Conservation (phyloP, 2,888 invertebrate genomes). For the Stratiomys singularior region DNA sequence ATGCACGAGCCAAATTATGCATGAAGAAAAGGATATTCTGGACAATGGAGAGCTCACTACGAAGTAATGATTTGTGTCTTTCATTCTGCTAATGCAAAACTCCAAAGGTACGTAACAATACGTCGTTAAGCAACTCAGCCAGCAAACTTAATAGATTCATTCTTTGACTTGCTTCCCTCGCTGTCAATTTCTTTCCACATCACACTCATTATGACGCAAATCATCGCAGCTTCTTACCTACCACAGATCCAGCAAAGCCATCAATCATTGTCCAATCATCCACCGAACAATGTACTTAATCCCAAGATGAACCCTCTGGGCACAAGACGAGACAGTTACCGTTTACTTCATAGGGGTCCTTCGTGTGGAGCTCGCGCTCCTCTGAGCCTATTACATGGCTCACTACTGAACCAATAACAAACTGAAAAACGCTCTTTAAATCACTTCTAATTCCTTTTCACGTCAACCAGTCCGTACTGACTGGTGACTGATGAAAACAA, state of each 20-base stretch:
- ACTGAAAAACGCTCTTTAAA: not conserved
- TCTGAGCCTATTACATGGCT: not conserved
- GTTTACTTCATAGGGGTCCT: constrained; percentile 32
- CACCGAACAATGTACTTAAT: constrained; percentile 31
- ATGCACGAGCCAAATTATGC: no score
- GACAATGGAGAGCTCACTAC: no score
- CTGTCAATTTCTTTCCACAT: not conserved
- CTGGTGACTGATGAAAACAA: not conserved
- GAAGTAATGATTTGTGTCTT: no score
- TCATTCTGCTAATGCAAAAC: no score
- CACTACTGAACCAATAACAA: not conserved
- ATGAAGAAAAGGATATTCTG: no score
- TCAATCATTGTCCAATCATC: constrained; percentile 39
- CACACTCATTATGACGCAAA: not conserved
- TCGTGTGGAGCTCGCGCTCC: not conserved
- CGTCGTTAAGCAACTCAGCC: no score
- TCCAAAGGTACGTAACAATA: no score
- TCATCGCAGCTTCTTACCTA: not conserved
- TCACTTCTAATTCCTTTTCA: not conserved
- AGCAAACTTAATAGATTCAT: no score
- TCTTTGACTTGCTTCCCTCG: no score
- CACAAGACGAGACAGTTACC: constrained; percentile 39
- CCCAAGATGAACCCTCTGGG: constrained; percentile 1
- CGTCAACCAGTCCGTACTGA: not conserved
- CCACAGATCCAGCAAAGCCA: not conserved